Percentiles rank a stretch among this genome's conserved stretches.
phyloP scores from a whole-genome alignment of 2,113 vertebrate species.

The Corythornis madagascariensis region DNA sequence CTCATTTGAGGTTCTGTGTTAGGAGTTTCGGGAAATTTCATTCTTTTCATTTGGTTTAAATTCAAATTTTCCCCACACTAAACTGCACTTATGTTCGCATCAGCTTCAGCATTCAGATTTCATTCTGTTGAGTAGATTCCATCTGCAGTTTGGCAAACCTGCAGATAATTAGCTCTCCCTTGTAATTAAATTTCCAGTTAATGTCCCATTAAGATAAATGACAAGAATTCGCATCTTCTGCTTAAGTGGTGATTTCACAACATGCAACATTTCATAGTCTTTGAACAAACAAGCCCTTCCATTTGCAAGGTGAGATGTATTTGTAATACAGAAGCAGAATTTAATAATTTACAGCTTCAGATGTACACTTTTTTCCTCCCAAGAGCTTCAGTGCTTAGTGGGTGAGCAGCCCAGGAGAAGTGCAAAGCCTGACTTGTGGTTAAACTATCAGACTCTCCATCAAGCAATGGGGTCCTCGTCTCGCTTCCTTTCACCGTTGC shows the following conservation, averaged over 20 bases:
- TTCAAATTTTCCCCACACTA: neutral
- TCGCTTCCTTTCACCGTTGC: neutral
- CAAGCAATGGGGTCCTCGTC: neutral
- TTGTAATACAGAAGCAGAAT: neutral
- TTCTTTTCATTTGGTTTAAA: neutral
- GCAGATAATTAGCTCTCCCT: constrained; percentile 49
- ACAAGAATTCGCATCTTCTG: neutral
- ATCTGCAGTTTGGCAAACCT: constrained; percentile 50
- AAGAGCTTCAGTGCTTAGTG: neutral
- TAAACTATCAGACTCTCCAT: neutral
- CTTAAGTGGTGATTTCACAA: constrained; percentile 22
- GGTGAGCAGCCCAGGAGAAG: neutral
- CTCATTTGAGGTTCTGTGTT: neutral
- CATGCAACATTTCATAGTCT: constrained; percentile 20
- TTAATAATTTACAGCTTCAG: neutral
- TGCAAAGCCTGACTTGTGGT: neutral
- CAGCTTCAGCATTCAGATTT: neutral
- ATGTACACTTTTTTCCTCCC: neutral
- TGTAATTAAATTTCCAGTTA: constrained; percentile 64
- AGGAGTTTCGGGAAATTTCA: neutral
- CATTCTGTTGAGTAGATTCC: constrained; percentile 26
- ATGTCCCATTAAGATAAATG: constrained; percentile 58
- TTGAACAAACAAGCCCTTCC: constrained; percentile 30
- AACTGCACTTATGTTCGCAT: neutral
- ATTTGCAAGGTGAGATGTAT: neutral